Base-by-base conservation (phyloP, 1,140 invertebrate species). In the Neodiprion fabricii region DNA sequence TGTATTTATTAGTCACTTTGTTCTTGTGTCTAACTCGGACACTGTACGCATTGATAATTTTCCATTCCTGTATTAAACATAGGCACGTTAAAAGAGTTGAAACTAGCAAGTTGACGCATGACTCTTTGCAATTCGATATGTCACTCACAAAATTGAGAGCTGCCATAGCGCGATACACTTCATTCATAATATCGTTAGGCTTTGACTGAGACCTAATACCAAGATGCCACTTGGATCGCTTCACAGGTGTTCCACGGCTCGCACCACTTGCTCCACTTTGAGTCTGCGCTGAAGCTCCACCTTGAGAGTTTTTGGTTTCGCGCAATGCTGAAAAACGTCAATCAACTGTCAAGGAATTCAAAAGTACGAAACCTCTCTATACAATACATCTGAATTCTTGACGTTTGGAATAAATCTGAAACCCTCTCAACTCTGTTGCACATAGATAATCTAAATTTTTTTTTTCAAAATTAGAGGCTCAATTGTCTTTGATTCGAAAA, bases 131-230 rank as follows among this genome's bases (percentile, higher is more conserved):
- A 5, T 40, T 40, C 28, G 28, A 40, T 40, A 66, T 75, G 7
- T 65, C 48, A 89, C 92, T 92, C 90, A 94, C 94, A 90, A 99
- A 99, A 89, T 97, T 94, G 12, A 99, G 90, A 9, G 95, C 93
- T 88, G 99, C 99, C 98, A 99, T 99, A 14, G 98, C 98, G 79
- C 97, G 91, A 86, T 99, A 99, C 1, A 99, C 98, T 91, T 99
- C 99, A 87, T 98, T 95, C 99, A 99, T 99, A 23, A 99, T 99
- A 89, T 99, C 99, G 84, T 98, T 96, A 3, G 98, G 98, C 86
- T 98, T 98, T 83, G 97, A 99, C 88, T 99, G 99, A 12, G 98
- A 99, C 76, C 99, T 91, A 77, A 99, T 99, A 73, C 97, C 96
- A 80, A 99, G 90, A 92, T 99, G 99, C 99, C 99, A 99, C 85